Evolutionary conservation across 2,113 vertebrate genomes (phyloP).

Genomic region (Varanus komodoensis): DNA sequence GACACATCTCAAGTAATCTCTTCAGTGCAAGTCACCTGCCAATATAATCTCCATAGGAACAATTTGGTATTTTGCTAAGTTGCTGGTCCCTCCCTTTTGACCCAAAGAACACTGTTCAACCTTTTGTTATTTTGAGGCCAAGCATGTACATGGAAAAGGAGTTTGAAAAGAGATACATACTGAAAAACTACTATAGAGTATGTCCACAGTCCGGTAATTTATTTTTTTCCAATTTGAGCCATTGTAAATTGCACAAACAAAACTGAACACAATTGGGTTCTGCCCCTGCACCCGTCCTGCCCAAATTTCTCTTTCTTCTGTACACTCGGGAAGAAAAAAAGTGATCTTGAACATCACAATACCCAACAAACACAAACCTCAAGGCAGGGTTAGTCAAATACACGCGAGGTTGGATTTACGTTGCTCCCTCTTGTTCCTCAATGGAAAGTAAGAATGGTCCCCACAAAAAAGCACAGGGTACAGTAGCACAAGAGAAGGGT

Average conservation of each 20-base stretch:
- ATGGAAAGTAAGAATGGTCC: slow-evolving; percentile 85
- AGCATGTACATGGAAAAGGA: not conserved
- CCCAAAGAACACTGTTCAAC: not conserved
- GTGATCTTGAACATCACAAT: slow-evolving; percentile 98
- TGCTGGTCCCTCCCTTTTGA: slow-evolving; percentile 38
- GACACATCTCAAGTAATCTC: slow-evolving; percentile 26
- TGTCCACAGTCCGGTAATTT: slow-evolving; percentile 90
- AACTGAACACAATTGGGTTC: slow-evolving; percentile 80
- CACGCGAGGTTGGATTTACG: slow-evolving; percentile 84
- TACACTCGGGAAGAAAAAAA: slow-evolving; percentile 85
- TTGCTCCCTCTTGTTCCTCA: slow-evolving; percentile 84
- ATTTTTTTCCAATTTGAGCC: slow-evolving; percentile 85
- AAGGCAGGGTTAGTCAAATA: slow-evolving; percentile 88
- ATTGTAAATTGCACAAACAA: slow-evolving; percentile 87
- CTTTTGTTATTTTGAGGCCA: not conserved
- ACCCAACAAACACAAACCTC: slow-evolving; percentile 97
- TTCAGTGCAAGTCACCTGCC: slow-evolving; percentile 61
- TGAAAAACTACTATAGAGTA: slow-evolving; percentile 80
- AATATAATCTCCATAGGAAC: slow-evolving; percentile 32
- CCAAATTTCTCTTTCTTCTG: slow-evolving; percentile 86
- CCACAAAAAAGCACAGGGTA: slow-evolving; percentile 88
- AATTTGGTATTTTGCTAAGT: slow-evolving; percentile 36
- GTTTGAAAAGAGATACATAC: slow-evolving; percentile 70
- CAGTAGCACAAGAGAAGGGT: slow-evolving; percentile 85
- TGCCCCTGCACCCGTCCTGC: not conserved